phyloP scores from a whole-genome alignment of 2,113 vertebrate species.

The Drymodes brunneopygia region DNA sequence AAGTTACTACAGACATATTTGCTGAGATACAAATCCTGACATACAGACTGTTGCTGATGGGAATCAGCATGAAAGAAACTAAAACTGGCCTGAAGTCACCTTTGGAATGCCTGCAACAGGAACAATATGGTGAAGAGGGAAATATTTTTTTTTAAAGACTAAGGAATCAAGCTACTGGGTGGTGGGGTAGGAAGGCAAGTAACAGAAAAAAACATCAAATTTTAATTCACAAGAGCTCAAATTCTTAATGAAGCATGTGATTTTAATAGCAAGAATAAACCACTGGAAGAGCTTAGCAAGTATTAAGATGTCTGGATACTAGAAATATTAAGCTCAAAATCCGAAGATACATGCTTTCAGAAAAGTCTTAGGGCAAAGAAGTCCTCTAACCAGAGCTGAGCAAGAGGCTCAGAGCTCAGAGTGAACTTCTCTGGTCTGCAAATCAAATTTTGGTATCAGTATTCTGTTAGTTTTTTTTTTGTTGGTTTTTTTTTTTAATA shows the following conservation, averaged over 20 bases:
- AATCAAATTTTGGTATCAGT: neutral
- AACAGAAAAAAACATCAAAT: neutral
- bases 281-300: neutral
- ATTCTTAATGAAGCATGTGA: neutral
- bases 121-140: neutral
- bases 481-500: neutral
- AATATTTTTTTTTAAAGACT: neutral
- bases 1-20: neutral
- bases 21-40: neutral
- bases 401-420: neutral
- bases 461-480: neutral
- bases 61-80: neutral
- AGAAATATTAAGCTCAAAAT: neutral
- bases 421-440: neutral
- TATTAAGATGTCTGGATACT: neutral
- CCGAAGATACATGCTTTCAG: neutral
- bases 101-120: neutral
- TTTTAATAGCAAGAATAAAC: neutral
- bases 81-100: neutral
- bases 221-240: neutral
- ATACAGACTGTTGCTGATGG: rapidly evolving
- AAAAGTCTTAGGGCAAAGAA: neutral
- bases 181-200: neutral
- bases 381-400: neutral
- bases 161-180: neutral